phyloP scores from a whole-genome alignment of 2,113 vertebrate species.

The Murina feae region DNA sequence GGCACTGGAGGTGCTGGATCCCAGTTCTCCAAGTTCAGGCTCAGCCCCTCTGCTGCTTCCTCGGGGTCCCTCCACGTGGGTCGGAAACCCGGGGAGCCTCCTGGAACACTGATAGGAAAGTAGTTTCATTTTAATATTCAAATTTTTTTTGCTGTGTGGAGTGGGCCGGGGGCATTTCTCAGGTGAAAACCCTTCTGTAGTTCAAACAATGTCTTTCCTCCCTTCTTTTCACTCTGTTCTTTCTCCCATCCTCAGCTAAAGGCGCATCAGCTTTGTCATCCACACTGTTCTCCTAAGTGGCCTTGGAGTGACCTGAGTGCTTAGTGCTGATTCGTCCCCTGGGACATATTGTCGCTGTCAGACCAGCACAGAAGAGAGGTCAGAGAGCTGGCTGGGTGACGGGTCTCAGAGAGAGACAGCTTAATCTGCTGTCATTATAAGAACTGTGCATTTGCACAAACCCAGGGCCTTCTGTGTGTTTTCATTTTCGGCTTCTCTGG shows the following conservation, averaged over 20 bases:
- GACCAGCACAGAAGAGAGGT: not conserved
- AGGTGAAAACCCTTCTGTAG: not conserved
- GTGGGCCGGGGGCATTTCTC: not conserved
- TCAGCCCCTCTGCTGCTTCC: not conserved
- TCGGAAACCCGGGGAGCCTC: not conserved
- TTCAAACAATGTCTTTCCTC: not conserved
- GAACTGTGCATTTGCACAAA: not conserved
- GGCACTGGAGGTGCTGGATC: too few relatives aligned
- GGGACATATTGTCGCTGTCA: slow-evolving; percentile 40
- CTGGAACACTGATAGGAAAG: not conserved
- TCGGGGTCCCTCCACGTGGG: not conserved
- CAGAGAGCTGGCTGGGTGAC: not conserved
- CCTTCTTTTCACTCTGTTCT: not conserved
- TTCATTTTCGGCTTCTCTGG: not conserved
- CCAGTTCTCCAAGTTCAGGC: not conserved
- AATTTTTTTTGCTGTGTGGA: not conserved
- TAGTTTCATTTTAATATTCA: not conserved
- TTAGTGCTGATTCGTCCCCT: slow-evolving; percentile 60
- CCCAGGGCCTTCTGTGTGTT: not conserved
- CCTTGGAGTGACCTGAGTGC: slow-evolving; percentile 57
- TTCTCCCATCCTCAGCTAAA: not conserved
- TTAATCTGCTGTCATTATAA: not conserved
- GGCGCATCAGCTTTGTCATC: not conserved
- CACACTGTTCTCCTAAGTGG: slow-evolving; percentile 43
- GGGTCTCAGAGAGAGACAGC: not conserved